Percentiles rank a stretch among this genome's conserved stretches.
Conservation (phyloP, 1,140 invertebrate species). For the Drosophila busckii region DNA sequence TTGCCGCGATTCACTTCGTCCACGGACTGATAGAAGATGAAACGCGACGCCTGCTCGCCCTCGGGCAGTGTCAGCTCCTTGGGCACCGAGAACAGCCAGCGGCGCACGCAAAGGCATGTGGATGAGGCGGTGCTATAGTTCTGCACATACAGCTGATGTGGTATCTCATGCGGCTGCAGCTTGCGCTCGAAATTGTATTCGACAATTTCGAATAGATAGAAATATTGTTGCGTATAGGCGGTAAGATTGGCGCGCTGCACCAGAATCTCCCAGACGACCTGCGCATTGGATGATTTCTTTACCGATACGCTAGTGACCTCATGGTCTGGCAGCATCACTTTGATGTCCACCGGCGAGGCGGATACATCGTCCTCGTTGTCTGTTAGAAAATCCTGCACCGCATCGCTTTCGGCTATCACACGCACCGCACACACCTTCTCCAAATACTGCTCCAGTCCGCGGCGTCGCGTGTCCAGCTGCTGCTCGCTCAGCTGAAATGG, state of each 20-base stretch:
- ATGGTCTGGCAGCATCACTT: constrained; percentile 90
- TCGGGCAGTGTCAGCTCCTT: constrained; percentile 86
- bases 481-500: constrained; percentile 98
- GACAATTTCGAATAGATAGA: constrained; percentile 98
- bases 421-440: constrained; percentile 99
- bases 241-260: constrained; percentile 91
- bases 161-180: constrained; percentile 94
- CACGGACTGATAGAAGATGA: constrained; percentile 92
- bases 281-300: constrained; percentile 93
- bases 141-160: constrained; percentile 98
- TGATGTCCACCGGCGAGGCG: constrained; percentile 94
- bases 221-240: constrained; percentile 91
- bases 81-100: constrained; percentile 94
- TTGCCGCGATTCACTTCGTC: constrained; percentile 97
- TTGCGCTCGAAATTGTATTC: constrained; percentile 98
- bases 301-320: constrained; percentile 95
- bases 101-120: constrained; percentile 94
- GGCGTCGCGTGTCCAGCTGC: constrained; percentile 94
- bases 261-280: constrained; percentile 94
- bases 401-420: constrained; percentile 98
- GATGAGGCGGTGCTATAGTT: constrained; percentile 99
- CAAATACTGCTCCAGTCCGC: constrained; percentile 97
- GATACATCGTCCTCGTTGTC: constrained; percentile 93
- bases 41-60: constrained; percentile 83
- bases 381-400: constrained; percentile 98